Evolutionary conservation across 2,797 vertebrate species (phyloP), one percentile per base, ranked within the genome.

Genomic region (Sebastes diaconus): DNA sequence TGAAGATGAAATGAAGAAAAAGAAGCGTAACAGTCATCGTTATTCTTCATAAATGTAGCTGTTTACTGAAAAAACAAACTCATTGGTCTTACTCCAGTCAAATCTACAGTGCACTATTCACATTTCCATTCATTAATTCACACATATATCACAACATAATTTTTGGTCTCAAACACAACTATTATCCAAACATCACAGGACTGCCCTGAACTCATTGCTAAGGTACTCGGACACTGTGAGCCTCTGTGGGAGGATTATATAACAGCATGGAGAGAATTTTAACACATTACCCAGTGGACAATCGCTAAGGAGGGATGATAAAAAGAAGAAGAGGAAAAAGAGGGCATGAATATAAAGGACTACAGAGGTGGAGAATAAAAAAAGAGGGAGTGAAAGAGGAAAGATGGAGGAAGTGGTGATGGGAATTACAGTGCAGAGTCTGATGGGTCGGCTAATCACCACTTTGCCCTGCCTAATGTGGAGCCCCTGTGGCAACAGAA

Each of bases 371-470:
- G 58, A 77, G 54, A 77, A 24, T 63, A 63, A 55, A 57, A 30
- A 73, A 68, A 77, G 14, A 74, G 39, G 13, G 65, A 46, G 75
- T 75, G 52, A 70, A 81, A 75, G 61, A 73, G 69, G 30, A 78
- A 84, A 71, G 68, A 81, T 70, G 79, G 76, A 84, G 66, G 65
- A 81, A 88, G 86, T 64, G 75, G 83, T 86, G 90, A 92, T 85
- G 93, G 92, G 93, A 94, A 94, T 95, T 95, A 94, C 90, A 90
- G 88, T 89, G 88, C 94, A 88, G 88, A 90, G 90, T 94, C 93
- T 96, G 95, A 95, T 94, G 91, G 94, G 93, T 94, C 79, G 92
- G 93, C 94, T 96, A 96, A 96, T 96, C 95, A 96, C 94, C 95
- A 94, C 95, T 95, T 96, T 95, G 94, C 92, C 94, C 91, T 78